Evolutionary conservation across 2,113 vertebrate genomes (phyloP), one percentile per base, ranked within the genome.

Genomic region (Toxostoma redivivum): DNA sequence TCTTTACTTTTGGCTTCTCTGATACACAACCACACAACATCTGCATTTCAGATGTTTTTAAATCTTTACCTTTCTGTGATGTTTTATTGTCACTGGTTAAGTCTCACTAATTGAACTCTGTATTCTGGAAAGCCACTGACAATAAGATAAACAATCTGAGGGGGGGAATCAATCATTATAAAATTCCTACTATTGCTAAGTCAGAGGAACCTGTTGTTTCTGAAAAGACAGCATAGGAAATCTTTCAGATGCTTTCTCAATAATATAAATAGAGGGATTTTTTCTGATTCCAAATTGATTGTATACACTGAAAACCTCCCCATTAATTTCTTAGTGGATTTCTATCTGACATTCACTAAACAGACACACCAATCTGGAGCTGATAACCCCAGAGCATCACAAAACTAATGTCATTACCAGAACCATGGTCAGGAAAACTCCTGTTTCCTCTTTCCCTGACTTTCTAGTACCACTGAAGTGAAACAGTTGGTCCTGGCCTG

Each of bases 151-250:
- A 64, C 42, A 35, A 45, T 50, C 50, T 10, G 1, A 4, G 4
- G 5, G 2, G 11, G 12, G 5, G 12, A 22, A 54, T 45, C 44
- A 65, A 11, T 42, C 37, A 37, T 91, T 64, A 57, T 18, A 31
- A 72, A 81, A 66, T 53, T 82, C 40, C 18, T 54, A 5, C n/a
- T 66, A 3, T 27, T 71, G 9, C 42, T 58, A 50, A 53, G 11
- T 65, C 35, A n/a, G 54, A 81, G 61, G 56, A 73, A 70, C 40
- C 47, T 69, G 20, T 95, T 80, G 23, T 93, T 45, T 92, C 45
- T 66, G 51, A 50, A 51, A 76, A 80, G 10, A 7, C 18, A 54
- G 22, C 4, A 2, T 1, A 61, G 38, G 85, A 17, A 81, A 54
- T 76, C 30, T 70, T 83, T 42, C 42, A 51, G 66, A 35, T 80